A percentile compares a stretch with the other conserved stretches of the same genome.
phyloP scores from a whole-genome alignment of 2,888 invertebrate genomes.

The Drosophila paranaensis region DNA sequence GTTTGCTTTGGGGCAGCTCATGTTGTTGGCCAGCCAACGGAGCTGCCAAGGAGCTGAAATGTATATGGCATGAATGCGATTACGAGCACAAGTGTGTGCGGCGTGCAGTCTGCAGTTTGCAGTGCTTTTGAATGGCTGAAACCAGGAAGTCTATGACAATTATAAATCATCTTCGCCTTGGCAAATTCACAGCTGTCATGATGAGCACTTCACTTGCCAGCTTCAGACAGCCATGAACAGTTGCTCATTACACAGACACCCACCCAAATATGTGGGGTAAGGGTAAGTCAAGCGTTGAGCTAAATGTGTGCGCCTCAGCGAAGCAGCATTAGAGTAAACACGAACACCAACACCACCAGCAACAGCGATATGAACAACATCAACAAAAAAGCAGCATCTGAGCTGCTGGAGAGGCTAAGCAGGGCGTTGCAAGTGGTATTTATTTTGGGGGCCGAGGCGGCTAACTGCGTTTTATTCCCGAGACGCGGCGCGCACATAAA shows the following conservation, averaged over 20 bases:
- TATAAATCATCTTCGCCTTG: constrained; percentile 74
- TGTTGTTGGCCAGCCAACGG: constrained; percentile 41
- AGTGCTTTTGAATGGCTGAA: constrained; percentile 54
- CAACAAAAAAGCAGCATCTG: constrained; percentile 11
- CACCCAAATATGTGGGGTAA: constrained; percentile 61
- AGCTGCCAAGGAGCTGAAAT: constrained; percentile 44
- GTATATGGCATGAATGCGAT: constrained; percentile 45
- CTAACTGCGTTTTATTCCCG: constrained; percentile 63
- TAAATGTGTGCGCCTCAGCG: constrained; percentile 53
- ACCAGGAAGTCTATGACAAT: constrained; percentile 77
- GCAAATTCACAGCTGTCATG: constrained; percentile 72
- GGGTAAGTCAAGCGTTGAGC: constrained; percentile 45
- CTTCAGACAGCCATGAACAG: constrained; percentile 62
- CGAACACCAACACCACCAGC: constrained; percentile 34
- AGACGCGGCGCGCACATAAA: constrained; percentile 54
- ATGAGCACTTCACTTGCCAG: constrained; percentile 70
- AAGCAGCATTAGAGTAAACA: constrained; percentile 52
- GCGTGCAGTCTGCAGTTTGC: constrained; percentile 18
- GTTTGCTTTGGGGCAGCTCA: constrained; percentile 47
- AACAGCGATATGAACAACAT: constrained; percentile 24
- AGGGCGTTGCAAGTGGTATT: constrained; percentile 60
- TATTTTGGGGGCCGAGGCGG: constrained; percentile 53
- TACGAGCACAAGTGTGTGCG: constrained; percentile 31
- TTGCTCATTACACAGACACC: constrained; percentile 75
- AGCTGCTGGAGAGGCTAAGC: constrained; percentile 29